Evolutionary conservation across 2,797 vertebrate genomes (phyloP), one percentile per base, ranked within the genome.

Genomic region (Borostomias antarcticus): DNA sequence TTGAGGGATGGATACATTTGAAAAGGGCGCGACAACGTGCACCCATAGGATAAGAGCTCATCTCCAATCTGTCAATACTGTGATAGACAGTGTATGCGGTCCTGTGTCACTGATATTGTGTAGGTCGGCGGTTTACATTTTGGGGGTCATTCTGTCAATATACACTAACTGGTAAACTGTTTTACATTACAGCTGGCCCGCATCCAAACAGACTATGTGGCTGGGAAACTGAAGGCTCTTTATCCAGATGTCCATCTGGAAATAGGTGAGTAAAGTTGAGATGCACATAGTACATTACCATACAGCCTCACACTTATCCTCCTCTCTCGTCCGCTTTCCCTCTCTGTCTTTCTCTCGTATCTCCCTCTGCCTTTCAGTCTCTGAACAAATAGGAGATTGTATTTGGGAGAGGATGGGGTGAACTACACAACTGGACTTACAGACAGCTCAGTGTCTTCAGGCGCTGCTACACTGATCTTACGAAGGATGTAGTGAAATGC

Each of bases 161-260:
- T 43, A 56, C 13, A 19, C 8, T 8, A 56, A n/a, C 7, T 48
- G 8, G n/a, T n/a, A n/a, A n/a, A n/a, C n/a, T n/a, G n/a, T n/a
- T 61, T 47, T 47, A 19, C n/a, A 30, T 61, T 61, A 9, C 84
- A 99, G 98, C 80, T 99, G 90, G 98, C 97, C 58, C 92, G 94
- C 13, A 98, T 98, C 86, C 98, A 99, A 88, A 98, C 98, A 0
- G 93, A 97, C 85, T 95, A 91, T 0, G 92, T 99, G 69, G 95
- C 94, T 0, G 85, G 75, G 3, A 92, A 62, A 81, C 84, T 99
- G 70, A 93, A 90, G 69, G 75, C 89, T 35, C 91, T 93, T 0
- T 91, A 95, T 81, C 94, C 96, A 0, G 79, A 92, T 13, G 47
- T 96, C 62, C 45, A 69, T 56, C 86, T 97, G 72, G 95, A 98